A percentile compares a stretch with the other conserved stretches of the same genome.
phyloP scores from a whole-genome alignment of 2,888 invertebrate genomes.

The Glaucopsyche alexis region DNA sequence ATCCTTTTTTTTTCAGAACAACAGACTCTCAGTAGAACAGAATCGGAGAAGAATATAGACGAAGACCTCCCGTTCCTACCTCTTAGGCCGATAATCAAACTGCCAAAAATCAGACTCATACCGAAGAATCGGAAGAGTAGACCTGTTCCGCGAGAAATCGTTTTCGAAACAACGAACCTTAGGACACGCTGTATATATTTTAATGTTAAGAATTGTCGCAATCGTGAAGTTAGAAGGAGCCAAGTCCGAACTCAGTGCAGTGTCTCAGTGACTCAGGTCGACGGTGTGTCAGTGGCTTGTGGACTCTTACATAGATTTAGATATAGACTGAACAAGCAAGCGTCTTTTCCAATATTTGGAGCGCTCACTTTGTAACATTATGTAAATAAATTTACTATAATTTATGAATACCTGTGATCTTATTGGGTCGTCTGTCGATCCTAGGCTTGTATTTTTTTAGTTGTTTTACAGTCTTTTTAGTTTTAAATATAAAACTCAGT shows the following conservation, averaged over 20 bases:
- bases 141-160: constrained; percentile 50
- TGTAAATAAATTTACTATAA: constrained; percentile 36
- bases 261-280: constrained; percentile 36
- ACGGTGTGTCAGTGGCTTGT: constrained; percentile 55
- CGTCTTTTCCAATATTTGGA: constrained; percentile 65
- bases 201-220: constrained; percentile 61
- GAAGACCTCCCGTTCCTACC: constrained; percentile 57
- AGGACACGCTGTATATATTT: constrained; percentile 51
- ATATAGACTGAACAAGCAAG: constrained; percentile 59
- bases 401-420: constrained; percentile 36
- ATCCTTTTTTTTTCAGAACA: constrained; percentile 47
- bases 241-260: constrained; percentile 42
- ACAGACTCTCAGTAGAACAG: constrained; percentile 43
- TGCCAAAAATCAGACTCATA: constrained; percentile 55
- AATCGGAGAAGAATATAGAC: constrained; percentile 50
- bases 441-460: constrained; percentile 20
- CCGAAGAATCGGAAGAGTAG: constrained; percentile 43
- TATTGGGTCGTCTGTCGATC: constrained; percentile 26
- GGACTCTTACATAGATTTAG: constrained; percentile 69
- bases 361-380: constrained; percentile 48
- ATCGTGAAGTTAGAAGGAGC: constrained; percentile 44
- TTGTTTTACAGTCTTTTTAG: constrained; percentile 6
- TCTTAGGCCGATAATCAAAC: constrained; percentile 49
- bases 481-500: constrained; percentile 19
- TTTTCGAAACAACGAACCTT: constrained; percentile 61